Conservation (phyloP, 2,797 vertebrate species). For the Halcyon leucocephala region DNA sequence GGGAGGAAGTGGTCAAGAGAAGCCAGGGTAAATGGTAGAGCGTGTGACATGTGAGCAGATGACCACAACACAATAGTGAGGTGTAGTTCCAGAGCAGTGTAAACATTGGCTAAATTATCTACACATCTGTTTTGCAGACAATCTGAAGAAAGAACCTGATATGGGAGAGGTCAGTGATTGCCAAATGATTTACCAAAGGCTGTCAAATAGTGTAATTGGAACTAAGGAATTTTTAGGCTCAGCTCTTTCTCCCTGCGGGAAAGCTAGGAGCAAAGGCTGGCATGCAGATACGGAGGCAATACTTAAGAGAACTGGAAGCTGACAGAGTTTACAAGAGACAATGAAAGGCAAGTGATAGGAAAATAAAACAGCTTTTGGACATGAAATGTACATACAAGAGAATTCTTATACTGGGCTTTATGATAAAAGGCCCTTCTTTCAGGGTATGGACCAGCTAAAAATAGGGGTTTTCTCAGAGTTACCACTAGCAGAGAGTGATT, state of each 20-base stretch:
- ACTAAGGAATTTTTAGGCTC: not conserved
- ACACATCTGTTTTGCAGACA: not conserved
- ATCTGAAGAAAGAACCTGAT: not conserved
- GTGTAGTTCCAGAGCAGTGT: not conserved
- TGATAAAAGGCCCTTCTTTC: not conserved
- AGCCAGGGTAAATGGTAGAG: not conserved
- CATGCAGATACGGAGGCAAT: not conserved
- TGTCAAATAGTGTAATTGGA: not conserved
- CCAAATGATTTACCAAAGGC: not conserved
- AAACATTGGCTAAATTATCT: not conserved
- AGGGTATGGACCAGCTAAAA: not conserved
- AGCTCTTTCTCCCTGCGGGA: not conserved
- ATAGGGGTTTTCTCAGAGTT: not conserved
- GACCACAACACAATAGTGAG: conserved; percentile 5
- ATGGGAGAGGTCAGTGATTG: not conserved
- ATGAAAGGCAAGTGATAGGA: not conserved
- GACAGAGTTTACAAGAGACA: not conserved
- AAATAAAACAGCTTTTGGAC: not conserved
- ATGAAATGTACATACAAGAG: not conserved
- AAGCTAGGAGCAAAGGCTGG: not conserved
- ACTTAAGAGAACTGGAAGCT: not conserved
- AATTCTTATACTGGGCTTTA: not conserved
- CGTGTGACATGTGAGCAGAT: not conserved
- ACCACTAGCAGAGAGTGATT: not conserved
- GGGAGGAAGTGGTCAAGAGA: conserved; percentile 46